These are phyloP conservation scores for Spermophilus dauricus DNA, from an alignment of 2,113 vertebrate genomes.

Conservation along the genomic window DNA sequence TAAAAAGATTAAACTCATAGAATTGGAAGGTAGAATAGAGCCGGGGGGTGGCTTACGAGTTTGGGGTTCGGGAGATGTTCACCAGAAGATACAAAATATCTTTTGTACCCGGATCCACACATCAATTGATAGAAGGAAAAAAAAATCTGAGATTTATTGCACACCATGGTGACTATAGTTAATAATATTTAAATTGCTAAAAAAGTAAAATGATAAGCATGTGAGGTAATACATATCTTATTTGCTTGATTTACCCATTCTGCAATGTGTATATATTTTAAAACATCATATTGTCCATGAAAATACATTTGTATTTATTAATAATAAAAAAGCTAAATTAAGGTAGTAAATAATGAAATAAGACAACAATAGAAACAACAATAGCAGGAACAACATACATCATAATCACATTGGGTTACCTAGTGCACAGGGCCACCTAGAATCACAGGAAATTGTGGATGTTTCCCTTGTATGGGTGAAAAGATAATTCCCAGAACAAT, in stretches of 20 bases:
- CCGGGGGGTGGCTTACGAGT: fast-evolving
- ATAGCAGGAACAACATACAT: background rate
- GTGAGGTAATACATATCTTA: background rate
- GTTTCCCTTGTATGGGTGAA: background rate
- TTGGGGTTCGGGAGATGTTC: background rate
- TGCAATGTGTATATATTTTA: background rate
- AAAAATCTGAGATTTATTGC: background rate
- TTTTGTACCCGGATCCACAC: no score
- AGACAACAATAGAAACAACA: background rate
- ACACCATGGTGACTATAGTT: background rate
- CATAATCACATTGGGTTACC: background rate
- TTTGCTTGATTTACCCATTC: background rate
- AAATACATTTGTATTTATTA: background rate
- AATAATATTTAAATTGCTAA: background rate
- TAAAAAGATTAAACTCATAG: background rate
- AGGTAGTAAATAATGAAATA: background rate
- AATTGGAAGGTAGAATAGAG: background rate
- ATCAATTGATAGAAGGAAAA: background rate
- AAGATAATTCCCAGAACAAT: background rate
- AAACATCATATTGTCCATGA: background rate
- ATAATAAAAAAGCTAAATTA: background rate
- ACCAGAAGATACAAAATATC: background rate
- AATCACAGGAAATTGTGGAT: background rate
- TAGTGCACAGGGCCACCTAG: background rate
- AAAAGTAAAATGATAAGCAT: background rate